phyloP scores from a whole-genome alignment of 2,888 invertebrate genomes.

The Phrixothrix hirtus region DNA sequence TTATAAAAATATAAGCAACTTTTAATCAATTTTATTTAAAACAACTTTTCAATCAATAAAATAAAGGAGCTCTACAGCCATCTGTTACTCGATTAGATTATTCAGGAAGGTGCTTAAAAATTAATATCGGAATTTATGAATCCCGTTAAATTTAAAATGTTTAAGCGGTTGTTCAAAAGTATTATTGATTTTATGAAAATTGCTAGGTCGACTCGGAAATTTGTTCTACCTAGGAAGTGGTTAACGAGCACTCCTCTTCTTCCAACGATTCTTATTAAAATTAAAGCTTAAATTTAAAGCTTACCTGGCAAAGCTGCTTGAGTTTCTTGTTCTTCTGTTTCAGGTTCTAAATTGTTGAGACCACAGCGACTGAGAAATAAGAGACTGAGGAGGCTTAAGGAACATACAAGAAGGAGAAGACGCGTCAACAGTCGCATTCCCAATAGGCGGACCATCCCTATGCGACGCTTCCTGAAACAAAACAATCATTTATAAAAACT shows the following conservation, averaged over 20 bases:
- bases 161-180: neutral
- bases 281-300: no score
- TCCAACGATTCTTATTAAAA: no score
- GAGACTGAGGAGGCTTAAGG: conserved; percentile 60
- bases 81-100: neutral
- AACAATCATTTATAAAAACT: no score
- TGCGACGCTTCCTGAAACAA: conserved; percentile 48
- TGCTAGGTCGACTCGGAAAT: neutral
- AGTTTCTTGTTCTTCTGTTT: conserved; percentile 38
- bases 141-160: neutral
- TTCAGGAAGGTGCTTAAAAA: neutral
- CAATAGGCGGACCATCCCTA: conserved; percentile 59
- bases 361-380: conserved; percentile 62
- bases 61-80: no score
- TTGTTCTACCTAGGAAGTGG: no score
- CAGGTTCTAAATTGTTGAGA: conserved; percentile 51
- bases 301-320: conserved; percentile 34
- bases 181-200: neutral
- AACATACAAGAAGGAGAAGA: conserved; percentile 61
- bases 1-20: no score
- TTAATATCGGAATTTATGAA: neutral
- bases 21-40: no score
- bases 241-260: no score
- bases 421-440: conserved; percentile 62
- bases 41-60: no score